phyloP scores from a whole-genome alignment of 2,113 vertebrate genomes.

The Ailurus styani region DNA sequence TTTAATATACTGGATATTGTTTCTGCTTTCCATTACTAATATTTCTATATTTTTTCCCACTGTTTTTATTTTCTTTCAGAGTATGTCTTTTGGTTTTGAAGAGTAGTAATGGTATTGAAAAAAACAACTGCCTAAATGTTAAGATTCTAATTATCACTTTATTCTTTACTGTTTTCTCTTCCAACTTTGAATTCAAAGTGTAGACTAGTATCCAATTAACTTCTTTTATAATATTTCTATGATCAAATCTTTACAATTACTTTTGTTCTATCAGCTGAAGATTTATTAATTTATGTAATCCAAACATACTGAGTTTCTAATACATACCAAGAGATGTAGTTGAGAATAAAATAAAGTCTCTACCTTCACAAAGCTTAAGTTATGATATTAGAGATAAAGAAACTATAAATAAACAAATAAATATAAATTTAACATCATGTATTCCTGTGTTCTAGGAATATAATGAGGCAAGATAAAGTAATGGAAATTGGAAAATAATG shows the following conservation, averaged over 20 bases:
- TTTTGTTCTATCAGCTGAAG: neutral
- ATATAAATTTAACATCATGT: neutral
- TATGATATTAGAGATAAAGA: neutral
- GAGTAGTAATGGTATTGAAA: neutral
- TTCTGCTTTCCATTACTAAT: neutral
- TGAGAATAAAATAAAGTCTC: neutral
- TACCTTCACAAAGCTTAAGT: neutral
- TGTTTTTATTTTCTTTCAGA: neutral
- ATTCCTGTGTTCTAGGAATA: neutral
- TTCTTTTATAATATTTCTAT: neutral
- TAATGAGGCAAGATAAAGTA: neutral
- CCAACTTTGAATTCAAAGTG: neutral
- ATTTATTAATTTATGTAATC: neutral
- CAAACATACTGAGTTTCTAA: neutral
- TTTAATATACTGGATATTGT: neutral
- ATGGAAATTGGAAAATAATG: neutral
- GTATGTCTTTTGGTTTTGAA: neutral
- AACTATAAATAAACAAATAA: neutral
- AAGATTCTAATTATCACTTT: neutral
- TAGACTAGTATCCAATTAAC: neutral
- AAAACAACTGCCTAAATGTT: neutral
- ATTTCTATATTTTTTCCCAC: neutral
- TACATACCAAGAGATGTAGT: neutral
- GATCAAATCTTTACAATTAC: neutral
- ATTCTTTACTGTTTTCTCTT: neutral